A percentile compares a stretch with the other conserved stretches of the same genome.
Conservation (phyloP, 1,140 invertebrate genomes). For the Galendromus occidentalis region DNA sequence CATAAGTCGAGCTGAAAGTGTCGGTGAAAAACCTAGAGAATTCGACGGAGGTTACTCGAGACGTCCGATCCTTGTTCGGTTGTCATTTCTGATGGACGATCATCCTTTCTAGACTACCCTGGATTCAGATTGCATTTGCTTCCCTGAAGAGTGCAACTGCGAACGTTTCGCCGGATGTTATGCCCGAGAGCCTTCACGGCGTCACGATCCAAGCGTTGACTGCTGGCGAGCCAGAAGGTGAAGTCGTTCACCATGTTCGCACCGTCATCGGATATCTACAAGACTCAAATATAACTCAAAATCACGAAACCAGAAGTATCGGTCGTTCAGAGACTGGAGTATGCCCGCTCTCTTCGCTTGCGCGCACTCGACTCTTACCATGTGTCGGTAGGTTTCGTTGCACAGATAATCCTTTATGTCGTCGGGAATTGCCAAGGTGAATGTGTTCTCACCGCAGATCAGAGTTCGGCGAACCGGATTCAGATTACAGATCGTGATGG, state of each 20-base stretch:
- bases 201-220: background rate
- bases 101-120: background rate
- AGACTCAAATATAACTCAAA: no score
- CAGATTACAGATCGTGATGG: constrained; percentile 28
- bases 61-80: no score
- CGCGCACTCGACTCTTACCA: no score
- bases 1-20: background rate
- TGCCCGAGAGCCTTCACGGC: background rate
- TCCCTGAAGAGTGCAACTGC: background rate
- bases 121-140: background rate
- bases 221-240: background rate
- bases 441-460: constrained; percentile 15
- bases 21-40: background rate
- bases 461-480: constrained; percentile 23
- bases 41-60: background rate
- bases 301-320: no score
- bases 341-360: no score
- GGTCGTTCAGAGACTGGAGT: no score
- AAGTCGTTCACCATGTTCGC: background rate
- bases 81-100: background rate
- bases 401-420: constrained; percentile 1
- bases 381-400: background rate
- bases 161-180: background rate
- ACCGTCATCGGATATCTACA: background rate
- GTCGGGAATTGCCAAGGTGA: constrained; percentile 1